These are phyloP conservation scores for Brachionus koreanus DNA, from an alignment of 1,140 invertebrate genomes.

Conservation along the genomic window DNA sequence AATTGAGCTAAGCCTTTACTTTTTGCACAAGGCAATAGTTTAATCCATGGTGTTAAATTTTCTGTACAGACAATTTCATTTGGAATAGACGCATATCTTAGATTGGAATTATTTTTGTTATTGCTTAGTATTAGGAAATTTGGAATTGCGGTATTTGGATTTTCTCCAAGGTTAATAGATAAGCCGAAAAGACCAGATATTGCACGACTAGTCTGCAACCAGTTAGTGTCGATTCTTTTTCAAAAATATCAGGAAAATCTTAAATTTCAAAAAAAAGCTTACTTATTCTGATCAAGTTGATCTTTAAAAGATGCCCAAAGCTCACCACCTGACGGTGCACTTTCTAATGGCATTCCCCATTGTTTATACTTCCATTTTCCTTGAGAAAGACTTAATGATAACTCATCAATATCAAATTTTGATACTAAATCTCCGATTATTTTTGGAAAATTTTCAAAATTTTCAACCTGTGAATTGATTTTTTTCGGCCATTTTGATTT, in stretches of 20 bases:
- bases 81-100: slow-evolving; percentile 81
- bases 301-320: slow-evolving; percentile 81
- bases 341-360: slow-evolving; percentile 82
- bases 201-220: slow-evolving; percentile 24
- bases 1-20: slow-evolving; percentile 62
- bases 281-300: slow-evolving; percentile 59
- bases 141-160: slow-evolving; percentile 17
- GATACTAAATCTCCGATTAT: slow-evolving; percentile 82
- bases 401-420: slow-evolving; percentile 76
- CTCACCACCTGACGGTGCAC: slow-evolving; percentile 85
- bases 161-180: slow-evolving; percentile 13
- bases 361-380: slow-evolving; percentile 84
- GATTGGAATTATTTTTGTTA: neutral
- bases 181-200: slow-evolving; percentile 40
- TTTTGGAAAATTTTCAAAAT: slow-evolving; percentile 81
- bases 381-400: slow-evolving; percentile 84
- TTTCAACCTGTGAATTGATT: slow-evolving; percentile 48
- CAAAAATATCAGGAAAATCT: neutral
- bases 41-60: slow-evolving; percentile 97
- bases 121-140: neutral
- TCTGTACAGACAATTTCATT: slow-evolving; percentile 92
- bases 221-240: slow-evolving; percentile 11
- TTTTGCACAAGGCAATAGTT: slow-evolving; percentile 77
- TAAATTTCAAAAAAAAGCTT: slow-evolving; percentile 47
- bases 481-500: slow-evolving; percentile 3